Evolutionary conservation across 2,888 invertebrate species (phyloP).

Genomic region (Parascotia fuliginaria): DNA sequence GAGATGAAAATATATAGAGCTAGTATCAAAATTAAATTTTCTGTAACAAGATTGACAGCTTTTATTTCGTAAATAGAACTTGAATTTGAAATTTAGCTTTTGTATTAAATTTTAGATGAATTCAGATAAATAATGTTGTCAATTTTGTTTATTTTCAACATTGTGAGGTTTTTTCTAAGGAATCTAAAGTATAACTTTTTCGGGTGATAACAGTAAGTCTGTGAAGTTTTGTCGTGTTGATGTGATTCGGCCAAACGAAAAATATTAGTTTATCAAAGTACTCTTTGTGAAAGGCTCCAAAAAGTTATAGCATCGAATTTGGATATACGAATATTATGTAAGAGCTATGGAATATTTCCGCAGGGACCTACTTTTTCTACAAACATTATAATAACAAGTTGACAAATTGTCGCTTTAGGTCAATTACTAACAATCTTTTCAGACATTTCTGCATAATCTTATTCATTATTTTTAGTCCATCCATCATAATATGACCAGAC

Average conservation of each 20-base stretch:
- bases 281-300: background rate
- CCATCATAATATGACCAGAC: too few species aligned
- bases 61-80: slow-evolving; percentile 31
- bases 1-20: slow-evolving; percentile 37
- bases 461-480: too few species aligned
- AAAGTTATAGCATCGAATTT: background rate
- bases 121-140: slow-evolving; percentile 15
- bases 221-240: slow-evolving; percentile 3
- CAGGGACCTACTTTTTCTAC: too few species aligned
- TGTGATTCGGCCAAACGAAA: background rate
- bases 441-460: too few species aligned
- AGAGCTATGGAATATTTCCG: too few species aligned
- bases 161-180: slow-evolving; percentile 8
- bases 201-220: background rate
- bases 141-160: slow-evolving; percentile 25
- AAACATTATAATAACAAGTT: too few species aligned
- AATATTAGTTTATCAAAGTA: background rate
- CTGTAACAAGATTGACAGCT: slow-evolving; percentile 28
- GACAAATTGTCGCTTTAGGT: too few species aligned
- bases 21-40: slow-evolving; percentile 42
- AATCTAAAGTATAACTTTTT: slow-evolving; percentile 4
- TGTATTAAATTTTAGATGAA: slow-evolving; percentile 32
- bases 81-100: slow-evolving; percentile 27
- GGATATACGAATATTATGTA: too few species aligned
- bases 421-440: too few species aligned